Percentiles rank a stretch among this genome's conserved stretches.
Evolutionary conservation across 2,113 vertebrate species (phyloP).

Genomic region (Nerophis lumbriciformis): DNA sequence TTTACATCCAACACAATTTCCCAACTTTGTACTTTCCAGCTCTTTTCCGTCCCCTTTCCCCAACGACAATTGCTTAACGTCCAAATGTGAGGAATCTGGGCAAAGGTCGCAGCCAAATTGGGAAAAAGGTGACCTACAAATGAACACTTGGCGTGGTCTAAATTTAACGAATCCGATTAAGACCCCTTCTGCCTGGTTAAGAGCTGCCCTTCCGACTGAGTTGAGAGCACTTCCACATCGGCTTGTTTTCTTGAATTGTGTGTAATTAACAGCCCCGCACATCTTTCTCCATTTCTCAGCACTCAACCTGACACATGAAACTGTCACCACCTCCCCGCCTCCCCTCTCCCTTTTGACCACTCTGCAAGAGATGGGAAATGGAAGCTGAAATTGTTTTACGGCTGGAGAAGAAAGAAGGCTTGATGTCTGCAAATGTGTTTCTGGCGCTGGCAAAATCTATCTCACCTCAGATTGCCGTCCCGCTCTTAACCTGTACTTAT

Average conservation of each 20-base stretch:
- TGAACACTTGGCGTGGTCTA: background rate
- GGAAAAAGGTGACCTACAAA: background rate
- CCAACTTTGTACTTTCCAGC: too few species aligned
- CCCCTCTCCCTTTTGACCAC: background rate
- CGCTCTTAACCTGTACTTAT: conserved; percentile 4
- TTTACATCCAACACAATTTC: too few species aligned
- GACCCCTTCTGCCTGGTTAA: background rate
- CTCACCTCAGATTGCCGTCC: background rate
- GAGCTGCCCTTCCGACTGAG: background rate
- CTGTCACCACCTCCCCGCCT: background rate
- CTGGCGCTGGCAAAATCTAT: background rate
- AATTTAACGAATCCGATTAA: background rate
- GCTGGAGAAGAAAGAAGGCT: too few species aligned
- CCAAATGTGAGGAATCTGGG: too few species aligned
- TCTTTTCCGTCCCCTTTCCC: background rate
- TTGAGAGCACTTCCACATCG: background rate
- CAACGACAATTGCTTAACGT: background rate
- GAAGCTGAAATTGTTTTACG: conserved; percentile 2
- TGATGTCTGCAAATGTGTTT: background rate
- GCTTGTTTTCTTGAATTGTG: background rate
- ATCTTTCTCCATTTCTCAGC: conserved; percentile 2
- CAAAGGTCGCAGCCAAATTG: background rate
- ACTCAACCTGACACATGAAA: conserved; percentile 1
- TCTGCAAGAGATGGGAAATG: background rate
- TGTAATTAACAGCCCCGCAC: background rate